Percentiles rank a stretch among this genome's conserved stretches.
These are phyloP conservation scores for Iselma pallidipennis DNA, from an alignment of 2,888 invertebrate genomes.

Conservation along the genomic window DNA sequence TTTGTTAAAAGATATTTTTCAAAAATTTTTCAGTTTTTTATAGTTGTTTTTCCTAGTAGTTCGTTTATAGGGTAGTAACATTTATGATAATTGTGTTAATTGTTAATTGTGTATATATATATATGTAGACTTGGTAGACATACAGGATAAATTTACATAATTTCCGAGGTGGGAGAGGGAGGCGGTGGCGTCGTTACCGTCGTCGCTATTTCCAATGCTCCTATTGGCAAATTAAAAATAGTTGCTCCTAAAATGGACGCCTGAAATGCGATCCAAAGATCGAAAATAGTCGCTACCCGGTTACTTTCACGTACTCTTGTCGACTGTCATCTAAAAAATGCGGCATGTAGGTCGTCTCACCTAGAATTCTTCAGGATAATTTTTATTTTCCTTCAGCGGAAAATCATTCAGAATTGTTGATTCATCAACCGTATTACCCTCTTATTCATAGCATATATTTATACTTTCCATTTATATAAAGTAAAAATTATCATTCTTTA, in stretches of 20 bases:
- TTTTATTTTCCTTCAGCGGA: slow-evolving; percentile 10
- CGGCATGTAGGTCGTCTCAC: slow-evolving; percentile 31
- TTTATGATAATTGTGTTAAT: background rate
- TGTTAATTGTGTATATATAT: slow-evolving; percentile 1
- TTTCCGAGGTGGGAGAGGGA: slow-evolving; percentile 9
- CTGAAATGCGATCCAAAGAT: slow-evolving; percentile 65
- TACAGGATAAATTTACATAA: slow-evolving; percentile 20
- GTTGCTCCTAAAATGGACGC: slow-evolving; percentile 68
- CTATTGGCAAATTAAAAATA: slow-evolving; percentile 57
- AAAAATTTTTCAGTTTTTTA: too few species aligned
- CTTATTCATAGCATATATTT: too few species aligned
- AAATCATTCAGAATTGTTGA: too few species aligned
- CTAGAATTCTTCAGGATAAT: slow-evolving; percentile 15
- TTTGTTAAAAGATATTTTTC: too few species aligned
- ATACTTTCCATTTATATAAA: too few species aligned
- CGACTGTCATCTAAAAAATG: slow-evolving; percentile 44
- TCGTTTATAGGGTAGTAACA: background rate
- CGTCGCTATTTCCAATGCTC: slow-evolving; percentile 30
- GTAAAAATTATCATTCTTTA: too few species aligned
- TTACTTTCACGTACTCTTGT: slow-evolving; percentile 42
- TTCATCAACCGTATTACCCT: too few species aligned
- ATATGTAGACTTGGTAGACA: slow-evolving; percentile 1
- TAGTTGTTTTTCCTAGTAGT: too few species aligned
- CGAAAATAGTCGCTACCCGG: slow-evolving; percentile 60
- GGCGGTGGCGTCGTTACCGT: slow-evolving; percentile 15